A percentile compares a stretch with the other conserved stretches of the same genome.
phyloP scores from a whole-genome alignment of 2,888 invertebrate genomes.

The Timema podura region DNA sequence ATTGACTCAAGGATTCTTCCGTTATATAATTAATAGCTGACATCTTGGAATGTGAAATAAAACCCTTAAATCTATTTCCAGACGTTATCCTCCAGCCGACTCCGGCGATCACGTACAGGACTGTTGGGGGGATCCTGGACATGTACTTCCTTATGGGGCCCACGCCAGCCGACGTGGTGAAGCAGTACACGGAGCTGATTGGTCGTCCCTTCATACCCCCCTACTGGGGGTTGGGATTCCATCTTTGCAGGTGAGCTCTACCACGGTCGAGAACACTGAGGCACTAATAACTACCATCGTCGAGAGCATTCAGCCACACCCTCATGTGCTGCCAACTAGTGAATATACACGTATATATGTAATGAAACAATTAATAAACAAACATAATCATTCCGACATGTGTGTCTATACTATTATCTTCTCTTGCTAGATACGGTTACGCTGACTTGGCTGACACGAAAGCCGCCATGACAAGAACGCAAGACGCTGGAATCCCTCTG shows the following conservation, averaged over 20 bases:
- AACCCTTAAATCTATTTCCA: conserved; percentile 48
- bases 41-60: no score
- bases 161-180: conserved; percentile 60
- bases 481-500: conserved; percentile 69
- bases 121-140: conserved; percentile 77
- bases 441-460: conserved; percentile 60
- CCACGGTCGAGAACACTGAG: no score
- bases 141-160: conserved; percentile 76
- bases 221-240: conserved; percentile 85
- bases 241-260: conserved; percentile 63
- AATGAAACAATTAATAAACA: no score
- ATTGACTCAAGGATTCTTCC: no score
- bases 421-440: conserved; percentile 56
- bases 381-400: no score
- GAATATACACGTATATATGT: no score
- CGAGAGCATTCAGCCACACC: no score
- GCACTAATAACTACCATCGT: no score
- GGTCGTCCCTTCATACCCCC: conserved; percentile 80
- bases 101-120: conserved; percentile 76
- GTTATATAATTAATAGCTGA: no score
- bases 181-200: conserved; percentile 65
- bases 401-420: conserved; percentile 13
- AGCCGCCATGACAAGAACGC: conserved; percentile 62
- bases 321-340: no score
- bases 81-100: conserved; percentile 75